A percentile compares a stretch with the other conserved stretches of the same genome.
Conservation (phyloP, 1,140 invertebrate genomes). For the Elymnias hypermnestra region DNA sequence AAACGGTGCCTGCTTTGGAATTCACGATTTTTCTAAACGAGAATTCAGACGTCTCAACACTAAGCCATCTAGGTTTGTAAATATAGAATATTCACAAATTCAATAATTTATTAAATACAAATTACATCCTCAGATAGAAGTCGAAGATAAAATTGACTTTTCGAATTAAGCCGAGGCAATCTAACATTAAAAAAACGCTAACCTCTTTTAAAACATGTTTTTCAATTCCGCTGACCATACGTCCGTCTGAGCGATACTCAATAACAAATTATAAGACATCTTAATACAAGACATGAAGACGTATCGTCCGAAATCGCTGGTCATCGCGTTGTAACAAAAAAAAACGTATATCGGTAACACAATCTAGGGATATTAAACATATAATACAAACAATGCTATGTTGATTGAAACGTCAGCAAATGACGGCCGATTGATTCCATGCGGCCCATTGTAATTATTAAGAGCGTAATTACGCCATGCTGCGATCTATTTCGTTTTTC, state of each 20-base stretch:
- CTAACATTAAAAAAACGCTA: slow-evolving; percentile 3
- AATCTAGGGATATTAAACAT: slow-evolving; percentile 65
- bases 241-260: slow-evolving; percentile 14
- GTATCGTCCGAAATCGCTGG: slow-evolving; percentile 33
- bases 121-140: slow-evolving; percentile 1
- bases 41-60: too few species aligned
- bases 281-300: slow-evolving; percentile 24
- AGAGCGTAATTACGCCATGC: slow-evolving; percentile 33
- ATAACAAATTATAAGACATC: slow-evolving; percentile 30
- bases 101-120: neutral
- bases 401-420: slow-evolving; percentile 68
- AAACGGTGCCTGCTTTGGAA: too few species aligned
- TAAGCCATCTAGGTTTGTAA: too few species aligned
- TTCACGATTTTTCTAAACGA: too few species aligned
- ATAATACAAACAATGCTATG: slow-evolving; percentile 65
- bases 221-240: slow-evolving; percentile 15
- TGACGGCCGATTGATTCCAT: slow-evolving; percentile 33
- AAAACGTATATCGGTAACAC: slow-evolving; percentile 67
- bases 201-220: slow-evolving; percentile 11
- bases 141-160: slow-evolving; percentile 8
- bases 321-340: slow-evolving; percentile 43
- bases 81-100: too few species aligned
- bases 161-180: slow-evolving; percentile 6
- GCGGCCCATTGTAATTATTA: slow-evolving; percentile 35
- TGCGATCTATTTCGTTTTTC: slow-evolving; percentile 32